Base-by-base conservation (phyloP, 2,888 invertebrate species). In the Troides oblongomaculatus region DNA sequence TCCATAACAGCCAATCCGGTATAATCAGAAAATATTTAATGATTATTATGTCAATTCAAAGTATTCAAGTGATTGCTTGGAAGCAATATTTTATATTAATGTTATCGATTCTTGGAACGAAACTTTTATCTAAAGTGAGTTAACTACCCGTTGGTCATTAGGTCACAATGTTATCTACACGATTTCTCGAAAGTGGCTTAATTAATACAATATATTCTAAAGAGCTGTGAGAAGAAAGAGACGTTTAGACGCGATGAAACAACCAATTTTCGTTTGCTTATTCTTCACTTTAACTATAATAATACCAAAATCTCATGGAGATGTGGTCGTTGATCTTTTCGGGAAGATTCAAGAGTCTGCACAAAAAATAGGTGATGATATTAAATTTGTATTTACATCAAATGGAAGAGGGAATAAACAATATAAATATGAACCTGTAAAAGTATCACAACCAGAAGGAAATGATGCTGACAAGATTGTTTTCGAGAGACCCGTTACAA, bases 211-310 rank as follows among this genome's bases (percentile, higher is more conserved):
- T 64, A 69, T 63, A 65, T 61, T 69, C 65, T 66, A 66, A 50
- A 70, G 59, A 70, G 43, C 64, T 60, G 60, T 62, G 62, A 62
- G 56, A 70, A 72, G 59, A 64, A 68, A 71, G 57, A 61, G 63
- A 70, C 69, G 61, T 73, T 71, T 50, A 21, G 58, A 64, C 58
- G 73, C 75, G 43, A 88, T 87, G 85, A 86, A 83, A 72, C 62
- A 78, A 30, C 75, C 64, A 39, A 69, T 75, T 71, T 73, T 77
- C 66, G 66, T 84, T 64, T 71, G 79, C 57, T 78, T 79, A 70
- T 84, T 77, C 75, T 69, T 77, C 65, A 73, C 81, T 72, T 67
- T 84, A 53, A 72, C 71, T 56, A 70, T 80, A 18, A 72, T 78
- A 63, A 76, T 68, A 75, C 68, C 74, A 30, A 68, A 73, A 63